Evolutionary conservation across 2,113 vertebrate species (phyloP).

Genomic region (Neolamprologus modestus): DNA sequence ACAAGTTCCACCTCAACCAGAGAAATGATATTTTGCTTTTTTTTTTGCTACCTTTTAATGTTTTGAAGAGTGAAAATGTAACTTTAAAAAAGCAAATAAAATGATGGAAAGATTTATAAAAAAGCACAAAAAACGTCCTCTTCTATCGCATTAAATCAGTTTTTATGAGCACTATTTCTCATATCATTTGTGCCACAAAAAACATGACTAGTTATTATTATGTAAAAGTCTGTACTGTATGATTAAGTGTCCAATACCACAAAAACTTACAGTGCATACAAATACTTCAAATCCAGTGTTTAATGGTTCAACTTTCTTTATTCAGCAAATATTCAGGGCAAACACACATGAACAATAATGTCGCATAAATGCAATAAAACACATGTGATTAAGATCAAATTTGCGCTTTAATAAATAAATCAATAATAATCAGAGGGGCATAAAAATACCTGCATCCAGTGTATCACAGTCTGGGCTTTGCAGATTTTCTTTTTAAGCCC

Average conservation of each 20-base stretch:
- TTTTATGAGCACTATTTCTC: slow-evolving; percentile 14
- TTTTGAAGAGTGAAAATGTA: neutral
- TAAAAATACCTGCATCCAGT: neutral
- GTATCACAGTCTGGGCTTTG: neutral
- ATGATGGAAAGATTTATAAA: neutral
- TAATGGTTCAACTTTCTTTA: neutral
- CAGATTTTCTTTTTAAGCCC: neutral
- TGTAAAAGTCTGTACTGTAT: neutral
- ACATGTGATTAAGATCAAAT: neutral
- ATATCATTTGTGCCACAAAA: slow-evolving; percentile 12
- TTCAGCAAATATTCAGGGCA: neutral
- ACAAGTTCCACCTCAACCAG: neutral
- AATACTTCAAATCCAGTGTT: neutral
- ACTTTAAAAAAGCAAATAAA: neutral
- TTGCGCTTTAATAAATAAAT: neutral
- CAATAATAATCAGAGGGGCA: neutral
- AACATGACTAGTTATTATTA: neutral
- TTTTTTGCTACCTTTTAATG: neutral
- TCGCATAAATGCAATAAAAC: neutral
- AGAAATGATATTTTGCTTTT: neutral
- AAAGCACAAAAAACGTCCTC: rapidly evolving
- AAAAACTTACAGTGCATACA: neutral
- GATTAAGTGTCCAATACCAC: neutral
- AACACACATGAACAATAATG: neutral
- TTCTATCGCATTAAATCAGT: slow-evolving; percentile 10